Base-by-base conservation (phyloP, 2,888 invertebrate genomes). In the Adelognathus sp. region DNA sequence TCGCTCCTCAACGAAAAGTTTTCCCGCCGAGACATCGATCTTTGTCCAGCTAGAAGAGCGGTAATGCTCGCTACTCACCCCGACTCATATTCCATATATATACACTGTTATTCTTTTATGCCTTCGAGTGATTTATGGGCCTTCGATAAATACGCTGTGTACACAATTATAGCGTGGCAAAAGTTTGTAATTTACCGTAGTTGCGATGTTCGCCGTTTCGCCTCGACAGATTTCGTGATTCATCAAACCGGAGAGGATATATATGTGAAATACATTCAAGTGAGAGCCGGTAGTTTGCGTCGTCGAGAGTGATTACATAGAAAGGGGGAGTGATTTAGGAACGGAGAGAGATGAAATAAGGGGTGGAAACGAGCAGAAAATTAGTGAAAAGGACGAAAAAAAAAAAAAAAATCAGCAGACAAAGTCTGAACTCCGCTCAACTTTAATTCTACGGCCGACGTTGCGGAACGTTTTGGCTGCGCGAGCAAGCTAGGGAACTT, bases 361-460 rank as follows among this genome's bases (percentile, higher is more conserved):
- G 61, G 39, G 73, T 39, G 44, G 52, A 33, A 56, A 50, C 64
- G 41, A 74, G 21, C 39, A 31, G 50, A 21, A 61, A 44, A 46
- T 52, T 36, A 46, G 21, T 24, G 36, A 50, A 41, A 56, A 9
- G 52, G 33, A 9, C 41, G 4, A 46, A 50, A 54, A 36, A n/a
- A 78, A 46, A 29, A 36, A 56, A 27, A 73, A 66, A 70, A 76
- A 78, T 75, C 80, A 56, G 71, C 67, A 61, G 77, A 72, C 76
- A 61, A 63, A 50, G 71, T 56, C 67, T 71, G 79, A 79, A 75
- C 75, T 61, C 58, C 46, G 76, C 74, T 81, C 73, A 76, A 71
- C 74, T 74, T 81, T 81, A 81, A 79, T 79, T 73, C 74, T 74
- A 60, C 63, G 36, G 73, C 24, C 11, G 69, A 73, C 21, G 39